phyloP scores from a whole-genome alignment of 2,797 vertebrate genomes.

The Yasuhikotakia modesta region DNA sequence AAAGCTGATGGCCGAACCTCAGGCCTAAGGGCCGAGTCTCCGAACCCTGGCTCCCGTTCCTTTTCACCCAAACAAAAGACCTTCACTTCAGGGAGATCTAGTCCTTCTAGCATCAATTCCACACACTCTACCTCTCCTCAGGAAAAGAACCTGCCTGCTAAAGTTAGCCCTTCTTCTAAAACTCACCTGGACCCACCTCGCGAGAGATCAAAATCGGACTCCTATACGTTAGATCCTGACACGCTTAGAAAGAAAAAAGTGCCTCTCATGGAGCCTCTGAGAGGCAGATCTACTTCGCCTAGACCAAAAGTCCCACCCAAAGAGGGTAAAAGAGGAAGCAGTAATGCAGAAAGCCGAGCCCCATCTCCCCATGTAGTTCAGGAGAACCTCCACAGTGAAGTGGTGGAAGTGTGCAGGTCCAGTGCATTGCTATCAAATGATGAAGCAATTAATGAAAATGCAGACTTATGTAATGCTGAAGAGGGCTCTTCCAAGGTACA shows the following conservation, averaged over 20 bases:
- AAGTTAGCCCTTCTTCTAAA: constrained; percentile 87
- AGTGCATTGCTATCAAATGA: constrained; percentile 91
- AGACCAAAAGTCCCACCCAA: constrained; percentile 89
- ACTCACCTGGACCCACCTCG: constrained; percentile 91
- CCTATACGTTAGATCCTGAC: constrained; percentile 95
- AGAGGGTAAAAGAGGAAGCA: constrained; percentile 78
- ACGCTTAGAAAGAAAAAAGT: constrained; percentile 95
- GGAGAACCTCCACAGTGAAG: constrained; percentile 97
- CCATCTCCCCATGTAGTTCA: constrained; percentile 97
- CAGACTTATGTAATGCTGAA: constrained; percentile 79
- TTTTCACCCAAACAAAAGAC: constrained; percentile 94
- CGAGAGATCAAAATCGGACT: constrained; percentile 97
- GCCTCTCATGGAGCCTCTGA: constrained; percentile 91
- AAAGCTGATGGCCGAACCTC: constrained; percentile 89
- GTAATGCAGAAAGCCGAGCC: constrained; percentile 86
- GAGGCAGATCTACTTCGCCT: constrained; percentile 94
- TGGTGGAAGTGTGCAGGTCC: constrained; percentile 95
- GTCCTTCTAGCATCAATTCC: constrained; percentile 83
- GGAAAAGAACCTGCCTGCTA: constrained; percentile 90
- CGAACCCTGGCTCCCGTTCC: constrained; percentile 89
- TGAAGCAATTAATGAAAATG: constrained; percentile 85
- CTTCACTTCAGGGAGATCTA: constrained; percentile 81
- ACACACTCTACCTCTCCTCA: constrained; percentile 86
- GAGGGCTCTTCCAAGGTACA: constrained; percentile 93
- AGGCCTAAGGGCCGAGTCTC: constrained; percentile 89